Evolutionary conservation across 2,888 invertebrate genomes (phyloP).

Genomic region (Rotaria sp.): DNA sequence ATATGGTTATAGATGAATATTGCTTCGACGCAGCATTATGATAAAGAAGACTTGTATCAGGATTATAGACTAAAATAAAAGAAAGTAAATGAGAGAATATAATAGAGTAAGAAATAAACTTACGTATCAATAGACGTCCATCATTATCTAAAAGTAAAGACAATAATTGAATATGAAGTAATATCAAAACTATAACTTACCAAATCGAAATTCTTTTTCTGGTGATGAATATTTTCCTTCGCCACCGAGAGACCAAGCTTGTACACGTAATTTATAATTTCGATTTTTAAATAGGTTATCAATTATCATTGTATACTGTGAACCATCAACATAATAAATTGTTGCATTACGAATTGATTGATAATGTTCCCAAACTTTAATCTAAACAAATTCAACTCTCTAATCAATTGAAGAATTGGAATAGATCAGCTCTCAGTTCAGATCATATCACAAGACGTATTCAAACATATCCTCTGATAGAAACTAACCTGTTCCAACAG

Average conservation of each 20-base stretch:
- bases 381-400: background rate
- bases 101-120: background rate
- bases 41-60: constrained; percentile 39
- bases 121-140: constrained; percentile 37
- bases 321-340: constrained; percentile 32
- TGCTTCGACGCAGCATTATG: background rate
- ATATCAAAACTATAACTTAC: background rate
- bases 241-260: constrained; percentile 40
- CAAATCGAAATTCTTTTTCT: constrained; percentile 38
- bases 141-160: constrained; percentile 26
- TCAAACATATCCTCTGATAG: too few species aligned
- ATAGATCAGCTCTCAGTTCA: too few species aligned
- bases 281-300: constrained; percentile 38
- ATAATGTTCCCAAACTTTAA: constrained; percentile 40
- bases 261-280: constrained; percentile 39
- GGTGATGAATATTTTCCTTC: constrained; percentile 40
- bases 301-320: constrained; percentile 22
- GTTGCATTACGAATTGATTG: constrained; percentile 40
- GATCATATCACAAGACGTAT: too few species aligned
- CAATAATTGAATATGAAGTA: background rate
- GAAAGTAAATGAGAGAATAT: background rate
- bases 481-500: too few species aligned
- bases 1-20: background rate
- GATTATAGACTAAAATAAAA: constrained; percentile 35
- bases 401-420: too few species aligned